Base-by-base conservation (phyloP, 2,113 vertebrate species). In the Chloroceryle aenea region DNA sequence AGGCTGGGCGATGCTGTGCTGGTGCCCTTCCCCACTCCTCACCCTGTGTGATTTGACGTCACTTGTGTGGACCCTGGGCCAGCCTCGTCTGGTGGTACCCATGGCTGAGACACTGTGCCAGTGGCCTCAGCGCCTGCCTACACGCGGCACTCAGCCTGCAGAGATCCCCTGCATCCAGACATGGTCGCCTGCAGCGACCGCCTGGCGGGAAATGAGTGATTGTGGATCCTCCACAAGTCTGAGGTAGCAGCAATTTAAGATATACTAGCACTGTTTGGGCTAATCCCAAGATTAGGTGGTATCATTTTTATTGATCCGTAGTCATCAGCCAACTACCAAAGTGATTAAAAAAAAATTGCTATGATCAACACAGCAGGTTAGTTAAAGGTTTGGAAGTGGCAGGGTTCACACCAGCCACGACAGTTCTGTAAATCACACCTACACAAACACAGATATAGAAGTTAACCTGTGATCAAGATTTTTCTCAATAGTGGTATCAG, bases 21-120 rank as follows among this genome's bases (percentile, higher is more conserved):
- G 53, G 38, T 64, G 50, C 66, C 32, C 13, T 27, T 58, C 38
- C 52, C 47, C 32, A 4, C 40, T 48, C 32, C 47, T 75, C 2
- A 0, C 20, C 62, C 5, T 2, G 34, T 8, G 12, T 6, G 12
- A 62, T 0, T 0, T 10, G n/a, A 47, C 29, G 40, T 52, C 2
- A 1, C 62, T 62, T 50, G 6, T n/a, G 30, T 27, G 34, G 21
- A 32, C 34, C 53, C 62, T 5, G 1, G 22, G 36, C 23, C 56
- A 43, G 86, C 47, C 50, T 17, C 56, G 67, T 32, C 45, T 3
- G 1, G 11, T 18, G 52, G 20, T 21, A 32, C 77, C 36, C 36
- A 20, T 16, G 83, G 62, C 43, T 3, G 2, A 66, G 67, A 50
- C 9, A 19, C 32, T 19, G 10, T 22, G 36, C 69, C 7, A 6